Evolutionary conservation across 2,888 invertebrate genomes (phyloP).

Genomic region (Drosophila maculinotata): DNA sequence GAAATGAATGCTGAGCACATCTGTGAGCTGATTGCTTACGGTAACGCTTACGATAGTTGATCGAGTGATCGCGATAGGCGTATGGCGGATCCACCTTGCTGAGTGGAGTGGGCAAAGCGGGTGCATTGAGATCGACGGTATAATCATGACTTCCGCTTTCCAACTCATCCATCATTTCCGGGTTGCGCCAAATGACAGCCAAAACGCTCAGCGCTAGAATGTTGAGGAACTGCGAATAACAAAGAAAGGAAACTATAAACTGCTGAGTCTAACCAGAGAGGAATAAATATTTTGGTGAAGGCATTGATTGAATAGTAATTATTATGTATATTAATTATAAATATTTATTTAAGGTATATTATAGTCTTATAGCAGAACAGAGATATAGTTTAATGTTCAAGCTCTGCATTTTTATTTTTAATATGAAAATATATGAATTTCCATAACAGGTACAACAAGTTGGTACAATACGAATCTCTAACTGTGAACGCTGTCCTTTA

Average conservation of each 20-base stretch:
- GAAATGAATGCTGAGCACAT: neutral
- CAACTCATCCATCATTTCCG: conserved; percentile 88
- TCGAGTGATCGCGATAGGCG: conserved; percentile 87
- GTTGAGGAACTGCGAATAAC: conserved; percentile 89
- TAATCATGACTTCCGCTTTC: conserved; percentile 84
- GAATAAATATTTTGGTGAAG: too few species aligned
- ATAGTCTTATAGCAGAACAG: too few species aligned
- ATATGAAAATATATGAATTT: too few species aligned
- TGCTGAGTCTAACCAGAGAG: too few species aligned
- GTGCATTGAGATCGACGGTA: conserved; percentile 85
- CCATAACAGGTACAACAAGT: neutral
- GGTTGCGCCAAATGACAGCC: conserved; percentile 91
- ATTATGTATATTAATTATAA: too few species aligned
- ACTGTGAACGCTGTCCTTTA: neutral
- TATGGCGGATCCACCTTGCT: conserved; percentile 88
- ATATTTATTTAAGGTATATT: too few species aligned
- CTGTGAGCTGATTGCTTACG: conserved; percentile 66
- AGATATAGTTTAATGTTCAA: too few species aligned
- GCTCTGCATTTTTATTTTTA: too few species aligned
- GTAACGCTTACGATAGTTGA: conserved; percentile 88
- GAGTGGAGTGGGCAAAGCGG: conserved; percentile 89
- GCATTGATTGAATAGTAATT: too few species aligned
- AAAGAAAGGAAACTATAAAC: conserved; percentile 2
- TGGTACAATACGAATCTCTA: neutral
- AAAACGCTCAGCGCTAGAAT: conserved; percentile 90